These are phyloP conservation scores for Gymnoscopelus microlampas DNA, from an alignment of 2,797 vertebrate genomes.

Conservation along the genomic window DNA sequence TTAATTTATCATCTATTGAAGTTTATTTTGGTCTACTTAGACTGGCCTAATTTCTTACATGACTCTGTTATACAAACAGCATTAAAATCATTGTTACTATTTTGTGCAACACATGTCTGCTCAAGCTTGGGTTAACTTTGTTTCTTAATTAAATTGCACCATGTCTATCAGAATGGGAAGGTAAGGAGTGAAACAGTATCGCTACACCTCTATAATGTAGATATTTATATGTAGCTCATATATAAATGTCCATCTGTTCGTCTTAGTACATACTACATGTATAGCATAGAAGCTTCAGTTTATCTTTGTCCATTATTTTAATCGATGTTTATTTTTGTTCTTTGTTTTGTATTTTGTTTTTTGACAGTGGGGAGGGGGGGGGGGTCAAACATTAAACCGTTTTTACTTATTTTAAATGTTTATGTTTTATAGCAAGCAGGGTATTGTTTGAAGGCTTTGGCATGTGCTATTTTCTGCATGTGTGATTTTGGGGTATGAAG, in stretches of 20 bases:
- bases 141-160: conserved; percentile 84
- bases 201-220: conserved; percentile 51
- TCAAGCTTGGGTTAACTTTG: conserved; percentile 79
- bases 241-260: conserved; percentile 58
- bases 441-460: conserved; percentile 29
- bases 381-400: not conserved
- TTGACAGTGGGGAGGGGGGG: too few relatives aligned
- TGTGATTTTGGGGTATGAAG: conserved; percentile 48
- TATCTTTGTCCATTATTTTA: conserved; percentile 37
- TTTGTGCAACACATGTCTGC: conserved; percentile 62
- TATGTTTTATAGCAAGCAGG: conserved; percentile 37
- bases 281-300: conserved; percentile 47
- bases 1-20: not conserved
- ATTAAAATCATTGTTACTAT: conserved; percentile 44
- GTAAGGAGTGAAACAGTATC: conserved; percentile 74
- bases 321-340: not conserved
- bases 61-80: conserved; percentile 37
- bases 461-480: conserved; percentile 52
- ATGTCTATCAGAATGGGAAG: conserved; percentile 87
- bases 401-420: conserved; percentile 13
- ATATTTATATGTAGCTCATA: conserved; percentile 50
- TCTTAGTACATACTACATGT: conserved; percentile 46
- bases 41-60: conserved; percentile 37
- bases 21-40: too few relatives aligned
- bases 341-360: conserved; percentile 2